Base-by-base conservation (phyloP, 2,113 vertebrate species). In the Cardinalis cardinalis region DNA sequence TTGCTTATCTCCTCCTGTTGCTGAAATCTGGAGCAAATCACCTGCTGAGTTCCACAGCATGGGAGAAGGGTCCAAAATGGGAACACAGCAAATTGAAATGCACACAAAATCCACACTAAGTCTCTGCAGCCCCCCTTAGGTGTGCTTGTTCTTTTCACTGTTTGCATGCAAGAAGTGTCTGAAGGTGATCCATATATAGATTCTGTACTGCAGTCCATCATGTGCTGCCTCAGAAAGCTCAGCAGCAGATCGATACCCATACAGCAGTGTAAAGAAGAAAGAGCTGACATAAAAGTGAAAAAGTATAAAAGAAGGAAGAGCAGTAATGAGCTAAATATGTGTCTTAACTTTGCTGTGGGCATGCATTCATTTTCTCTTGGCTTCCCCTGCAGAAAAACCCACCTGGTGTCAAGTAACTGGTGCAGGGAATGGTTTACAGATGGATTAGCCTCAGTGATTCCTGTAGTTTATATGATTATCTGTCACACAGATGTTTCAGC, bases 401-500 rank as follows among this genome's bases (percentile, higher is more conserved):
- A 97, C 97, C 96, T 97, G 96, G 89, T 95, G 92, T 95, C 90
- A 85, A 95, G 77, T 46, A 18, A 84, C 79, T 93, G 95, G 94
- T 73, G 65, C 86, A 63, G 46, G 21, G 95, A 93, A 94, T 95
- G 88, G 80, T 93, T 97, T 95, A 92, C 95, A 97, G 95, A 96
- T 91, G 95, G 92, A 34, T 87, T 64, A 61, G 95, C 90, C 32
- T 81, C 92, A 36, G 76, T 90, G 94, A 80, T 90, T 96, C 83
- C 71, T 13, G 4, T 72, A 78, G 94, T 96, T 95, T 73, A 16
- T 60, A 53, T 92, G 52, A 91, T 95, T 96, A 90, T 97, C 97
- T 97, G 96, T 96, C 94, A 85, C 95, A 89, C 97, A 98, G 96
- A 97, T 97, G 97, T 96, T 97, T 92, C 24, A 40, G 84, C 66